A percentile compares a stretch with the other conserved stretches of the same genome.
These are phyloP conservation scores for Vicugna pacos DNA, from an alignment of 2,113 vertebrate species.

Conservation along the genomic window DNA sequence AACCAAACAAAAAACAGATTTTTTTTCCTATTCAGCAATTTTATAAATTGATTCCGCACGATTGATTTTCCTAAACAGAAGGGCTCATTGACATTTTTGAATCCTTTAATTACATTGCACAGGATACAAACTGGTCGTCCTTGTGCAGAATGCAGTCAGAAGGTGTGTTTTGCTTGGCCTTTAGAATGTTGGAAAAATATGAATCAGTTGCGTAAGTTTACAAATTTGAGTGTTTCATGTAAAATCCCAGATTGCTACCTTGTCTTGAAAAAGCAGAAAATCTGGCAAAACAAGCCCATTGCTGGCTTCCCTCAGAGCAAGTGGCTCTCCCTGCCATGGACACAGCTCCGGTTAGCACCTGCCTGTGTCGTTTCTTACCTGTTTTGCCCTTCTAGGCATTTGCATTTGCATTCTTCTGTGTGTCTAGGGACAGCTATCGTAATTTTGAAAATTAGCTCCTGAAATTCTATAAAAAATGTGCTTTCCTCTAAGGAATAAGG, in stretches of 20 bases:
- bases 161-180: not conserved
- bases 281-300: not conserved
- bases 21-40: not conserved
- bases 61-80: not conserved
- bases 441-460: not conserved
- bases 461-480: not conserved
- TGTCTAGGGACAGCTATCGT: not conserved
- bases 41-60: not conserved
- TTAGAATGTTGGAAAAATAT: not conserved
- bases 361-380: rapidly evolving
- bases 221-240: not conserved
- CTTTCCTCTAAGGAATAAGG: not conserved
- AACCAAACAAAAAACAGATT: not conserved
- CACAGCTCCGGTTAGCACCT: not conserved
- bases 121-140: not conserved
- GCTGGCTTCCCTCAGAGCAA: not conserved
- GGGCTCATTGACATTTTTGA: not conserved
- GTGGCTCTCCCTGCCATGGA: not conserved
- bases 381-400: not conserved
- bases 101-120: not conserved
- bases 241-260: not conserved
- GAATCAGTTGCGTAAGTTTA: not conserved
- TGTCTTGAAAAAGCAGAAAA: not conserved
- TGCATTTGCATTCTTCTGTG: not conserved
- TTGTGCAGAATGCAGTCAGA: not conserved